phyloP scores from a whole-genome alignment of 2,113 vertebrate genomes.

The Stegostoma tigrinum region DNA sequence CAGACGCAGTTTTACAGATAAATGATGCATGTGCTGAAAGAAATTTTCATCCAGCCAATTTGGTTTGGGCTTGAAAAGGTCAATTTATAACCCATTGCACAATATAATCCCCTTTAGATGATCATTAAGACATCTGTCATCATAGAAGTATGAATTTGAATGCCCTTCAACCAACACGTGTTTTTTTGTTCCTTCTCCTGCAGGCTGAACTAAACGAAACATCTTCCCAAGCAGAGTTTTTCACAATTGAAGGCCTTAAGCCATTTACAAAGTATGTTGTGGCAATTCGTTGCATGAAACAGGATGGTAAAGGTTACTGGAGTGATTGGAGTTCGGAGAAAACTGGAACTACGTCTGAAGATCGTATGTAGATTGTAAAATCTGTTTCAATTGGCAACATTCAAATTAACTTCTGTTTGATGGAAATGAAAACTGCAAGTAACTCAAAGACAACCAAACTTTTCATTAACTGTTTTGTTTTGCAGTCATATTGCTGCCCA shows the following conservation, averaged over 20 bases:
- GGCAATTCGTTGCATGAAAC: slow-evolving; percentile 66
- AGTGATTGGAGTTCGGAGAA: slow-evolving; percentile 76
- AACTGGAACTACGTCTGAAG: slow-evolving; percentile 61
- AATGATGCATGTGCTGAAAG: background rate
- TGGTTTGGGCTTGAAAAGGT: background rate
- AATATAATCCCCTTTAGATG: background rate
- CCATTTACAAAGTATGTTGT: slow-evolving; percentile 67
- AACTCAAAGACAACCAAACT: background rate
- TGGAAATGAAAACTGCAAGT: background rate
- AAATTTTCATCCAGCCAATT: background rate
- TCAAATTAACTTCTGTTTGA: background rate
- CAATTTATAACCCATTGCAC: background rate
- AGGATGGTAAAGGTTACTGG: slow-evolving; percentile 60
- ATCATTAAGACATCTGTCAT: background rate
- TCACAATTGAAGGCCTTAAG: slow-evolving; percentile 68
- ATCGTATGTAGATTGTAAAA: slow-evolving; percentile 57
- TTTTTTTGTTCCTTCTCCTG: background rate
- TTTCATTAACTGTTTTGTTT: background rate
- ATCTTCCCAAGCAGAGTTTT: slow-evolving; percentile 54
- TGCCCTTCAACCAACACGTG: background rate
- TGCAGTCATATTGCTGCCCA: background rate
- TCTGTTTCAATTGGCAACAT: background rate
- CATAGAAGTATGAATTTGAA: background rate
- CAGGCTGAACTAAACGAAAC: slow-evolving; percentile 66
- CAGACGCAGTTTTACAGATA: background rate